These are phyloP conservation scores for Gila robusta DNA, from an alignment of 2,797 vertebrate species.

Conservation along the genomic window DNA sequence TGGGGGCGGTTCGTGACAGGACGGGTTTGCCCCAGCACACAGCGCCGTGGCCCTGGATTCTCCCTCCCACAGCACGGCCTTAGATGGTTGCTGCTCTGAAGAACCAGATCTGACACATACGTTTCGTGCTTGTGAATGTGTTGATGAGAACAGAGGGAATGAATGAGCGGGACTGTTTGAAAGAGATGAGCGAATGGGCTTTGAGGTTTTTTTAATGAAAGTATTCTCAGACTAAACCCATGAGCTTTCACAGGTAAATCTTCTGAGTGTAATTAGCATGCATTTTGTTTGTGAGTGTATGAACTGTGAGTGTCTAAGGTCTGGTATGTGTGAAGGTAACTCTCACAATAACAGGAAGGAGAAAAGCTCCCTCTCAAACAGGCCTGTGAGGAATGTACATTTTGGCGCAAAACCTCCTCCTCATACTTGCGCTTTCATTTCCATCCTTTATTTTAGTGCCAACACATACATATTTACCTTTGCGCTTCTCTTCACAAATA, in stretches of 20 bases:
- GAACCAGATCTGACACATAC: conserved; percentile 28
- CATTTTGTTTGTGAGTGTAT: not conserved
- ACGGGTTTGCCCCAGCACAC: not conserved
- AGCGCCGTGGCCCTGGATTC: not conserved
- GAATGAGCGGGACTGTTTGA: not conserved
- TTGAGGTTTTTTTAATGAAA: conserved; percentile 14
- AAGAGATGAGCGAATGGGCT: not conserved
- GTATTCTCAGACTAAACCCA: not conserved
- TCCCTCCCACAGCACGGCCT: not conserved
- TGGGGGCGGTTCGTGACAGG: not conserved
- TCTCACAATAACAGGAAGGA: not conserved
- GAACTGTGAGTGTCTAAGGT: not conserved
- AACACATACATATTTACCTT: not conserved
- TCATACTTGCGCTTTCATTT: conserved; percentile 4
- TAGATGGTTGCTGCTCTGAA: conserved; percentile 25
- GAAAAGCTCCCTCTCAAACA: not conserved
- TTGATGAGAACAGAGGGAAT: conserved; percentile 13
- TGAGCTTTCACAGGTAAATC: conserved; percentile 1
- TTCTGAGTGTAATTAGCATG: not conserved
- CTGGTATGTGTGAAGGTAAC: conserved; percentile 9
- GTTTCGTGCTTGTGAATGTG: not conserved
- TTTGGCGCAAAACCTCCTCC: not conserved
- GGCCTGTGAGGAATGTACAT: not conserved
- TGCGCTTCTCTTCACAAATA: not conserved
- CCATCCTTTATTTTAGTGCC: not conserved